Conservation (phyloP, 2,113 vertebrate species). For the Sturnira hondurensis region DNA sequence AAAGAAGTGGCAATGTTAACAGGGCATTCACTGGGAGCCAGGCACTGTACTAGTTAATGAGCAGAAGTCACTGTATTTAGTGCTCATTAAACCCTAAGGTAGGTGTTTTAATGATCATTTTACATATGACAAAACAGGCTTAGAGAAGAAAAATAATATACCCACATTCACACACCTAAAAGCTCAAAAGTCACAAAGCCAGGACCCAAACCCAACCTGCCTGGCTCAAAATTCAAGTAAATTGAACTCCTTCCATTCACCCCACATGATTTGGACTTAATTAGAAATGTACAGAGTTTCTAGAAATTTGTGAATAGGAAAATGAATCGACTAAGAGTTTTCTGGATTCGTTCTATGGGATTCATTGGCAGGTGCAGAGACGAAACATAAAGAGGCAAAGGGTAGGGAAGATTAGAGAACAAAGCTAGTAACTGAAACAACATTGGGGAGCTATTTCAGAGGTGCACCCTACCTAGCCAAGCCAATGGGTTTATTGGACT, state of each 20-base stretch:
- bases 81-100: background rate
- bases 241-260: background rate
- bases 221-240: background rate
- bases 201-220: background rate
- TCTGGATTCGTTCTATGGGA: background rate
- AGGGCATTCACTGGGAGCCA: background rate
- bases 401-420: background rate
- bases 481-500: background rate
- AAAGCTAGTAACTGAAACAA: background rate
- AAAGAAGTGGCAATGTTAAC: background rate
- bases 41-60: background rate
- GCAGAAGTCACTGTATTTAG: background rate
- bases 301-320: background rate
- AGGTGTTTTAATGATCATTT: background rate
- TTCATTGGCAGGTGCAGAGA: background rate
- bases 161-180: background rate
- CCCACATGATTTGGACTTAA: background rate
- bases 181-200: background rate
- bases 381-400: background rate
- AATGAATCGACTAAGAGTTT: background rate
- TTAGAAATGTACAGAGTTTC: background rate
- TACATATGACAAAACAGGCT: background rate
- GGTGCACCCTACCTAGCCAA: background rate
- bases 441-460: background rate
- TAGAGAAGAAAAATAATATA: background rate